These are phyloP conservation scores for Cosmorhoe ocellata DNA, from an alignment of 2,888 invertebrate genomes.

Conservation along the genomic window DNA sequence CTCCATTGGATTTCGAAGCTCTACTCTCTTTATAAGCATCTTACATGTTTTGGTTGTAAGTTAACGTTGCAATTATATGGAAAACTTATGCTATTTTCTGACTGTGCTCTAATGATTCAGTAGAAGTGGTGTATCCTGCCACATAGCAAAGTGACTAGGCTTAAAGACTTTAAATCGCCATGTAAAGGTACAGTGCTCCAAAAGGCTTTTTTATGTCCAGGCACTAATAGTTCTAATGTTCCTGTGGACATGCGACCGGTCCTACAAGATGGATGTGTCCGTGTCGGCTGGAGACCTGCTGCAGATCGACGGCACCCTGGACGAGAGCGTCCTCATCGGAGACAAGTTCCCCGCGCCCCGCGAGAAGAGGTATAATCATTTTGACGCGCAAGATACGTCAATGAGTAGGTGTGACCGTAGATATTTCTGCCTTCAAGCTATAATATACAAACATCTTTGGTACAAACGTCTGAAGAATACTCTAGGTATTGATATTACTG, in stretches of 20 bases:
- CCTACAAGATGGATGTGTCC: slow-evolving; percentile 70
- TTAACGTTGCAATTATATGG: neutral
- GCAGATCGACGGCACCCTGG: slow-evolving; percentile 76
- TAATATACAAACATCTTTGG: no score
- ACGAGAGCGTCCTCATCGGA: slow-evolving; percentile 72
- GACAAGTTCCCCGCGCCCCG: slow-evolving; percentile 64
- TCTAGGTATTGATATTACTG: no score
- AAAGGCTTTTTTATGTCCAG: slow-evolving; percentile 45
- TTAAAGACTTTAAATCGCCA: no score
- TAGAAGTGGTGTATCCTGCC: no score
- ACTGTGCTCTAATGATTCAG: no score
- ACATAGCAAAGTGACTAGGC: no score
- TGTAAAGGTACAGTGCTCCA: no score
- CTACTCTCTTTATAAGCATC: slow-evolving; percentile 87
- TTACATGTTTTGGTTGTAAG: slow-evolving; percentile 86
- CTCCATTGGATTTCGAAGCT: slow-evolving; percentile 86
- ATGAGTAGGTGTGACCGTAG: no score
- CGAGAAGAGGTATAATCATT: slow-evolving; percentile 56
- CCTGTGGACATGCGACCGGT: slow-evolving; percentile 63
- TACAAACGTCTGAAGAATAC: no score
- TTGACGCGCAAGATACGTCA: neutral
- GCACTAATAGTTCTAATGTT: slow-evolving; percentile 70
- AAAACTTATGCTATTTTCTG: no score
- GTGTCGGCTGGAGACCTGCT: slow-evolving; percentile 77
- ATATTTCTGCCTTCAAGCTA: no score